Evolutionary conservation across 2,113 vertebrate genomes (phyloP).

Genomic region (Lampris megalopsis): DNA sequence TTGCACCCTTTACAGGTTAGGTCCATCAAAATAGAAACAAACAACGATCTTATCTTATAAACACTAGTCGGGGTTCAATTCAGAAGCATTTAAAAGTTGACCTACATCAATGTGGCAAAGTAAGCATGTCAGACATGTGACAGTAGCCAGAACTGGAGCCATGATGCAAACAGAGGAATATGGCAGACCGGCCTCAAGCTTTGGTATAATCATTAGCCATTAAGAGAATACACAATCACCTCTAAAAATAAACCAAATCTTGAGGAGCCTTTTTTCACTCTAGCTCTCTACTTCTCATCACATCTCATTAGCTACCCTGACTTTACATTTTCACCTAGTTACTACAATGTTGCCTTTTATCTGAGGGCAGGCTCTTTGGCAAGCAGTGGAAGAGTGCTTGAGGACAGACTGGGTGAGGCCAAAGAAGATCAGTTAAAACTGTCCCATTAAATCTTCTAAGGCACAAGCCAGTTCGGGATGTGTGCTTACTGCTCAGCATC

Average conservation of each 20-base stretch:
- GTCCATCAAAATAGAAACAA: slow-evolving; percentile 46
- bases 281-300: neutral
- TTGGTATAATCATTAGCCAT: slow-evolving; percentile 5
- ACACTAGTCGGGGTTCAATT: slow-evolving; percentile 53
- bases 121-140: slow-evolving; percentile 42
- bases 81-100: slow-evolving; percentile 54
- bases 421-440: slow-evolving; percentile 60
- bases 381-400: slow-evolving; percentile 10
- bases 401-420: slow-evolving; percentile 33
- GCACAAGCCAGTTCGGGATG: slow-evolving; percentile 32
- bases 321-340: neutral
- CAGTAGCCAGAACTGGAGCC: slow-evolving; percentile 15
- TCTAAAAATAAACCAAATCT: neutral
- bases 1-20: slow-evolving; percentile 32
- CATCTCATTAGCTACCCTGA: neutral
- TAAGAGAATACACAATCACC: neutral
- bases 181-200: neutral
- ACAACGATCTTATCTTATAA: slow-evolving; percentile 49
- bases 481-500: slow-evolving; percentile 42
- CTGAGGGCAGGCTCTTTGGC: slow-evolving; percentile 22
- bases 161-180: slow-evolving; percentile 17
- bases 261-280: neutral
- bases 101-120: slow-evolving; percentile 58
- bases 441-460: slow-evolving; percentile 50
- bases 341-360: slow-evolving; percentile 15